Conservation (phyloP, 2,113 vertebrate genomes). For the Hoplias malabaricus region DNA sequence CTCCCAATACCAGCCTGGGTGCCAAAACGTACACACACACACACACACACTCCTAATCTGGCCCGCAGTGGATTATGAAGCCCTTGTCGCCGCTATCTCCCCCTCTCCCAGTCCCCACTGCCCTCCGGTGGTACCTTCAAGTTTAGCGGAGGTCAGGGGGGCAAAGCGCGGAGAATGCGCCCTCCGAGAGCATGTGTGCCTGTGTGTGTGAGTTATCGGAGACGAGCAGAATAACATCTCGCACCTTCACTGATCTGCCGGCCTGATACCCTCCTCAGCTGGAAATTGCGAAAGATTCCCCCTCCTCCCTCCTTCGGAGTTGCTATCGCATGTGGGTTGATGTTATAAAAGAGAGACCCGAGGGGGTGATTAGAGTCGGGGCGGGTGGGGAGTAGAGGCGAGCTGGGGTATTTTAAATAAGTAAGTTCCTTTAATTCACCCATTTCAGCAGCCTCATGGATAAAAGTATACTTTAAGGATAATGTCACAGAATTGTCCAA, state of each 20-base stretch:
- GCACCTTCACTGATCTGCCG: constrained; percentile 68
- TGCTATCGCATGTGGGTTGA: constrained; percentile 68
- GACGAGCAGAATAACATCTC: constrained; percentile 70
- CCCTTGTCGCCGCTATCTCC: constrained; percentile 78
- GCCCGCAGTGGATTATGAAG: constrained; percentile 81
- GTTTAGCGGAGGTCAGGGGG: constrained; percentile 76
- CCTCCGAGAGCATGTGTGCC: constrained; percentile 50
- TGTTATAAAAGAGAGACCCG: constrained; percentile 71
- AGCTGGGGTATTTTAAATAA: not conserved
- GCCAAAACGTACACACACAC: constrained; percentile 67
- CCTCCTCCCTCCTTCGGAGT: constrained; percentile 45
- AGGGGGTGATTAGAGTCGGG: constrained; percentile 62
- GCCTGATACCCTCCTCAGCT: constrained; percentile 63
- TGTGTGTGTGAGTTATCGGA: constrained; percentile 71
- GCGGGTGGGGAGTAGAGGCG: not conserved
- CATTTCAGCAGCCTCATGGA: constrained; percentile 6
- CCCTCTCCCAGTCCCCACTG: constrained; percentile 73
- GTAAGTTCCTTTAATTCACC: constrained; percentile 13
- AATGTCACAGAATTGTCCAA: too few species aligned
- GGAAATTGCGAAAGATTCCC: constrained; percentile 64
- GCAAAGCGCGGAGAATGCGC: constrained; percentile 66
- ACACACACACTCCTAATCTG: constrained; percentile 78
- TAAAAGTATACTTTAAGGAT: too few species aligned
- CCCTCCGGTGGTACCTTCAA: constrained; percentile 80
- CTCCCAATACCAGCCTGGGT: constrained; percentile 67